A percentile compares a stretch with the other conserved stretches of the same genome.
Conservation (phyloP, 2,797 vertebrate species). For the Linurgus olivaceus region DNA sequence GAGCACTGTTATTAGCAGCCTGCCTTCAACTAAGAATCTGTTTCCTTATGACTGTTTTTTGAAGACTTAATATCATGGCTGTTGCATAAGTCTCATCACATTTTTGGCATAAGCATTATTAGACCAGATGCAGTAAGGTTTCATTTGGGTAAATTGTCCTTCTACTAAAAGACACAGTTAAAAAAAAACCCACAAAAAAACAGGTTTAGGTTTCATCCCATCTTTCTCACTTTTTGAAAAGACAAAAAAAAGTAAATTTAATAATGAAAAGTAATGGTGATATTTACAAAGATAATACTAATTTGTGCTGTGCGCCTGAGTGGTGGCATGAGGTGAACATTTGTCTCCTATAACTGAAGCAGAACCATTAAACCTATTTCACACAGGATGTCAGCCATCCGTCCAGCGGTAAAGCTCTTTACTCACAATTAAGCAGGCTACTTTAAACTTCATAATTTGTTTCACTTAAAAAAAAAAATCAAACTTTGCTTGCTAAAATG, state of each 20-base stretch:
- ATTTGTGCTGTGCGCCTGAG: background rate
- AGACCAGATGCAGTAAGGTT: slow-evolving; percentile 36
- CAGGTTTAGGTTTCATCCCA: background rate
- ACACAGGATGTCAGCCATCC: background rate
- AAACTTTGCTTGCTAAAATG: background rate
- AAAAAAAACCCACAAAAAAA: background rate
- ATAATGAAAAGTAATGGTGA: slow-evolving; percentile 24
- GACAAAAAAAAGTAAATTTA: background rate
- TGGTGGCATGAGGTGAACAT: background rate
- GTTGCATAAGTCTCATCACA: background rate
- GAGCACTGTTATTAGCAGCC: slow-evolving; percentile 28
- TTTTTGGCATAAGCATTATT: slow-evolving; percentile 31
- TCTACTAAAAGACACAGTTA: background rate
- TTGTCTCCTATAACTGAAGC: background rate
- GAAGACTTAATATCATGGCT: slow-evolving; percentile 20
- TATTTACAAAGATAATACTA: slow-evolving; percentile 16
- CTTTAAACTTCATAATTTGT: background rate
- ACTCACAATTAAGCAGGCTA: background rate
- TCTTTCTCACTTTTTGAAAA: slow-evolving; percentile 5
- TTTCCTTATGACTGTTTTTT: slow-evolving; percentile 35
- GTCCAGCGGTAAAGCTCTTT: background rate
- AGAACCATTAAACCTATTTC: slow-evolving; percentile 32
- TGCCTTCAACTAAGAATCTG: slow-evolving; percentile 59
- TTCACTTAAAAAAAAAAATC: background rate
- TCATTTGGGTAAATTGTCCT: background rate